Evolutionary conservation across 2,113 vertebrate species (phyloP).

Genomic region (Rallus limicola): DNA sequence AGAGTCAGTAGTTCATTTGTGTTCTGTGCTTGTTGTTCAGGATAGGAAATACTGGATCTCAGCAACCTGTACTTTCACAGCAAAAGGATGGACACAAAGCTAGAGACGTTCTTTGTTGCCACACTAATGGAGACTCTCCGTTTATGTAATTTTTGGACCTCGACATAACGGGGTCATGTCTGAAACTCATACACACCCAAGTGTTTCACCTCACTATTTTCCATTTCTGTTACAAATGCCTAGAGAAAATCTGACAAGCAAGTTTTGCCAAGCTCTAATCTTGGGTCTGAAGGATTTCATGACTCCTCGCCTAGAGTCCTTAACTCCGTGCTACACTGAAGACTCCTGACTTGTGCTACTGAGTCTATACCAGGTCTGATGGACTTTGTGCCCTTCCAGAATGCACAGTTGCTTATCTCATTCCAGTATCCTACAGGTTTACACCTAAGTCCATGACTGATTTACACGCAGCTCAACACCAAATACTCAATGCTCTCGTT

Average conservation of each 20-base stretch:
- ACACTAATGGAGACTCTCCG: background rate
- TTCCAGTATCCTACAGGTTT: background rate
- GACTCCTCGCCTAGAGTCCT: background rate
- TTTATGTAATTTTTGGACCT: background rate
- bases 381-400: background rate
- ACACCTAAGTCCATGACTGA: background rate
- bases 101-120: background rate
- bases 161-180: background rate
- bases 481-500: background rate
- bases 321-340: background rate
- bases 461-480: background rate
- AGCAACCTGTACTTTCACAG: background rate
- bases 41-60: background rate
- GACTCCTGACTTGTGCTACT: background rate
- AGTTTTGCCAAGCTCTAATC: background rate
- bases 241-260: background rate
- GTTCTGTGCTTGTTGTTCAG: background rate
- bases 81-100: background rate
- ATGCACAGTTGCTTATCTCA: background rate
- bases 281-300: background rate
- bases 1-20: conserved; percentile 7
- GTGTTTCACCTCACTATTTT: background rate
- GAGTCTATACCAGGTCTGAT: background rate
- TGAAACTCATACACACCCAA: background rate
- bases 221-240: background rate